Evolutionary conservation across 2,888 invertebrate species (phyloP), one percentile per base, ranked within the genome.

Genomic region (Baronia brevicornis): DNA sequence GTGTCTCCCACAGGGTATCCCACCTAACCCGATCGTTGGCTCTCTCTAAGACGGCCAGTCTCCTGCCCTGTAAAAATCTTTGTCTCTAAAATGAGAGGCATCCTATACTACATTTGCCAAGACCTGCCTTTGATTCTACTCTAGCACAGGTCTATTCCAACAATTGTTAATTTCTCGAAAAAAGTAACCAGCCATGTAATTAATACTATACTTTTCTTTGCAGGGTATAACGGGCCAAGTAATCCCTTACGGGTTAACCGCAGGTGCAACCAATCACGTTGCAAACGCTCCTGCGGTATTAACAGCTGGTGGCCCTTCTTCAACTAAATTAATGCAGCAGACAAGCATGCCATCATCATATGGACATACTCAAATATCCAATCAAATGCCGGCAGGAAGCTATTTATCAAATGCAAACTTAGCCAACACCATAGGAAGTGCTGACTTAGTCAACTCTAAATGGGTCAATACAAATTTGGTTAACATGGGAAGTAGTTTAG

Each of bases 161-260:
- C n/a, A n/a, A n/a, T n/a, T n/a, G n/a, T n/a, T n/a, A n/a, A n/a
- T n/a, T n/a, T n/a, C n/a, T n/a, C n/a, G n/a, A n/a, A n/a, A n/a
- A n/a, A n/a, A n/a, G n/a, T n/a, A n/a, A n/a, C n/a, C n/a, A n/a
- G n/a, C n/a, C n/a, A n/a, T n/a, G n/a, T n/a, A n/a, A n/a, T n/a
- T n/a, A n/a, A n/a, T n/a, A n/a, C 3, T 27, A 4, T 21, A n/a
- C 28, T 35, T 33, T 26, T 6, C 34, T 41, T 48, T 46, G 3
- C 59, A 66, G 66, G 32, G 51, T 4, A 20, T 46, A 6, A 34
- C 54, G 14, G 41, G 59, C 3, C 65, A 64, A 48, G 35, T 46
- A 8, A 28, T 49, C 4, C 39, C 51, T 1, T 46, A 48, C 9
- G 26, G 37, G 6, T 36, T 44, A 30, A 38, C 26, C 10, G 19